Evolutionary conservation across 2,113 vertebrate genomes (phyloP).

Genomic region (Toxotes jaculatrix): DNA sequence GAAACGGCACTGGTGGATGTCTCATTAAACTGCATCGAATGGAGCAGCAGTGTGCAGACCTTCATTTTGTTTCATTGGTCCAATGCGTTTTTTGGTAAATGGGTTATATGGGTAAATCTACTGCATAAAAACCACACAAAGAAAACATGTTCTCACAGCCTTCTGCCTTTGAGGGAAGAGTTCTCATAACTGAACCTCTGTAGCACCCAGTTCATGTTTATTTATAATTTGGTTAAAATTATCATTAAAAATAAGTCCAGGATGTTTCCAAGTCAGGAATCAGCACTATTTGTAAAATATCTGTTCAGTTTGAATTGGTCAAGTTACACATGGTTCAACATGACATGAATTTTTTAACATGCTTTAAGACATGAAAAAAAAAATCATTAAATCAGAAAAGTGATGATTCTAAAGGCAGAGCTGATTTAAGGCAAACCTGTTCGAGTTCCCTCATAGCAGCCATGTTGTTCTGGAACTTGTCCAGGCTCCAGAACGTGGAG

Average conservation of each 20-base stretch:
- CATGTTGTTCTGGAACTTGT: constrained; percentile 95
- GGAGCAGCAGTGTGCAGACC: no score
- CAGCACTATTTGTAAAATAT: not conserved
- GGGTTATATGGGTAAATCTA: no score
- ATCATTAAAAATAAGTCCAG: not conserved
- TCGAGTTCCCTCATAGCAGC: constrained; percentile 93
- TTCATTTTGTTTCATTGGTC: no score
- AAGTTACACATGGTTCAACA: not conserved
- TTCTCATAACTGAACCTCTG: not conserved
- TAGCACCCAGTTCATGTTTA: not conserved
- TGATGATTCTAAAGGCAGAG: not conserved
- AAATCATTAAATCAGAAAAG: not conserved
- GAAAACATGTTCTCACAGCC: not conserved
- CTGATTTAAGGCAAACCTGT: constrained; percentile 82
- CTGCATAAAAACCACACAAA: not conserved
- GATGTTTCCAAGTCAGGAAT: no score
- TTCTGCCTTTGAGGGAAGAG: not conserved
- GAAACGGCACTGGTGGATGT: no score
- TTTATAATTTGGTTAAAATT: not conserved
- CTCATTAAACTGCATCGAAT: no score
- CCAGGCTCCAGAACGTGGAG: constrained; percentile 92
- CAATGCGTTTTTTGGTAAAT: no score
- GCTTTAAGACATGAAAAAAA: not conserved
- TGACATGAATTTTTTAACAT: not conserved
- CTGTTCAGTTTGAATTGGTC: not conserved